phyloP scores from a whole-genome alignment of 2,888 invertebrate genomes.

The Dicycla oo region DNA sequence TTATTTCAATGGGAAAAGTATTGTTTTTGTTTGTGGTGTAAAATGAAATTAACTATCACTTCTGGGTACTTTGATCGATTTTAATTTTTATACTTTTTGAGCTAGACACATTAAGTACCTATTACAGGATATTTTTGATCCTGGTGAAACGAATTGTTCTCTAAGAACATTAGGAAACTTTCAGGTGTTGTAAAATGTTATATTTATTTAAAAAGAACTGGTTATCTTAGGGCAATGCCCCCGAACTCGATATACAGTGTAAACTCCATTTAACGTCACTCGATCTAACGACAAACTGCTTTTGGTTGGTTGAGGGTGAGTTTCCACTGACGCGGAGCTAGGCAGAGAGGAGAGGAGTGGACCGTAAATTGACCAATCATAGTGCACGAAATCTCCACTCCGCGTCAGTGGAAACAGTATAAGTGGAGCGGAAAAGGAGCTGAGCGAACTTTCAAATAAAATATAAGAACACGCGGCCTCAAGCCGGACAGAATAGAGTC shows the following conservation, averaged over 20 bases:
- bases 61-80: background rate
- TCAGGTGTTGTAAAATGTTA: background rate
- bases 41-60: background rate
- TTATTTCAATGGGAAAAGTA: constrained; percentile 7
- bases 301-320: too few relatives aligned
- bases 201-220: background rate
- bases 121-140: background rate
- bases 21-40: constrained; percentile 12
- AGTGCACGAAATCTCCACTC: too few relatives aligned
- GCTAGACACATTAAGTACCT: background rate
- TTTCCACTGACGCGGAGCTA: too few relatives aligned
- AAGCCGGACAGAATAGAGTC: too few relatives aligned
- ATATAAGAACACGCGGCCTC: too few relatives aligned
- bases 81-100: background rate
- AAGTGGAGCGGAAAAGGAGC: too few relatives aligned
- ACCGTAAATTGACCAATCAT: too few relatives aligned
- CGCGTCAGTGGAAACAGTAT: too few relatives aligned
- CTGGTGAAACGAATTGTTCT: background rate
- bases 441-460: too few relatives aligned
- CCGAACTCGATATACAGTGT: background rate
- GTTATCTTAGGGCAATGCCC: background rate
- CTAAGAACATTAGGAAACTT: background rate
- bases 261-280: too few relatives aligned
- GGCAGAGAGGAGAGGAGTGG: too few relatives aligned
- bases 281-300: too few relatives aligned